Conservation (phyloP, 1,140 invertebrate genomes). For the Pseudomyrmex sp. region DNA sequence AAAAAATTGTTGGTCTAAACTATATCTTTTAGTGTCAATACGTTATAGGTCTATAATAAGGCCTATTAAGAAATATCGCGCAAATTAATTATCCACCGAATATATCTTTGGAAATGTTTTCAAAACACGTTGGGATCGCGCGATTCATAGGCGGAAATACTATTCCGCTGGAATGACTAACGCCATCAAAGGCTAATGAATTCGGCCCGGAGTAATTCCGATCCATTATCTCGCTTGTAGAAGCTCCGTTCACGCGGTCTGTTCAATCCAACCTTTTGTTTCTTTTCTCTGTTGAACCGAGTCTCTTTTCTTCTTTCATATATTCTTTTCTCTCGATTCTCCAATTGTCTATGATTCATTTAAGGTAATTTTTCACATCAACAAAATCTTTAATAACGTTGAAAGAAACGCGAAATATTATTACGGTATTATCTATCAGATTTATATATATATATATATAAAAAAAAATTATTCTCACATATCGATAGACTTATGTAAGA, state of each 20-base stretch:
- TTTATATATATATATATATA: not conserved
- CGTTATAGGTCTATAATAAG: not conserved
- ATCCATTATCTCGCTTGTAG: constrained; percentile 62
- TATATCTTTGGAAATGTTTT: constrained; percentile 15
- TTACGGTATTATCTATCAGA: not conserved
- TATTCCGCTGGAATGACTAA: constrained; percentile 50
- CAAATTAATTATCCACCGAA: not conserved
- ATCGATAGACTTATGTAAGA: not conserved
- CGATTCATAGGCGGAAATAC: constrained; percentile 52
- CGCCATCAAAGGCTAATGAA: constrained; percentile 66
- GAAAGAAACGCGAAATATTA: not conserved
- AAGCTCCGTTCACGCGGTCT: constrained; percentile 32
- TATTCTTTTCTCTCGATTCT: constrained; percentile 37
- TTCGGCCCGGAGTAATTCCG: constrained; percentile 61
- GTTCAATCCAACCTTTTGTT: constrained; percentile 52
- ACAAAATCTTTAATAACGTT: not conserved
- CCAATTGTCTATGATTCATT: constrained; percentile 42
- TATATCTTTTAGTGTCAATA: no score
- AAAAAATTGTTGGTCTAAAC: no score
- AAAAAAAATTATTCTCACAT: not conserved
- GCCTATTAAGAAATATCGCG: not conserved
- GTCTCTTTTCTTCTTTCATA: constrained; percentile 27
- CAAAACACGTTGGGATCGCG: constrained; percentile 12
- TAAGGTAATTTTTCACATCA: constrained; percentile 30
- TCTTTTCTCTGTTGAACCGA: constrained; percentile 39